A percentile compares a stretch with the other conserved stretches of the same genome.
phyloP scores from a whole-genome alignment of 2,888 invertebrate species.

The Esperia sulphurella region DNA sequence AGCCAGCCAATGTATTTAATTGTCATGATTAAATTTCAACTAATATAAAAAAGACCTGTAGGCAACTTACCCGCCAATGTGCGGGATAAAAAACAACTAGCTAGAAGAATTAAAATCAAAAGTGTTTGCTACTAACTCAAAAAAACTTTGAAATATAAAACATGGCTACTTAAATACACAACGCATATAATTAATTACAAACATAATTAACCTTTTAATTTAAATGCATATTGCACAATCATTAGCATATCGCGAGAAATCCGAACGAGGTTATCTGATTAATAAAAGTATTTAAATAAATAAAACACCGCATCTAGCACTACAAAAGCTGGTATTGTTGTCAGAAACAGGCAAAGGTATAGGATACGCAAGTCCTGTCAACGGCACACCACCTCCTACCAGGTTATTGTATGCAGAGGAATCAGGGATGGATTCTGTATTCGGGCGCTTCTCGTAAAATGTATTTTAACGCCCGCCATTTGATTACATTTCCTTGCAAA shows the following conservation, averaged over 20 bases:
- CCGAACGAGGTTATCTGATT: neutral
- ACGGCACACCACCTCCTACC: constrained; percentile 7
- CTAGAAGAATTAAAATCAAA: too few relatives aligned
- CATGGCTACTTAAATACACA: neutral
- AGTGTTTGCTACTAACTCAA: too few relatives aligned
- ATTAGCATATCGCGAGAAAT: neutral
- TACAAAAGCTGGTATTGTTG: neutral
- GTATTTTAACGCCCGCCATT: neutral
- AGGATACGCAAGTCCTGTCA: constrained; percentile 12
- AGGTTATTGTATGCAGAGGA: constrained; percentile 12
- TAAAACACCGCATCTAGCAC: neutral
- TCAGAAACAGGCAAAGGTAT: neutral
- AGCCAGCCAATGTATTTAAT: too few relatives aligned
- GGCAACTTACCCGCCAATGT: too few relatives aligned
- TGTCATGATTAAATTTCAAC: too few relatives aligned
- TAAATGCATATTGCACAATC: neutral
- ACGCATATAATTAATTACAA: neutral
- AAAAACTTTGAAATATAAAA: too few relatives aligned
- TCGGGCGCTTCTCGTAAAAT: neutral
- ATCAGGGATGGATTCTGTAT: neutral
- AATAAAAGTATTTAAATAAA: neutral
- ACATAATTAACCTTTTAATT: neutral
- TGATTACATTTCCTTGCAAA: neutral
- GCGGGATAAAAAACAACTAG: too few relatives aligned
- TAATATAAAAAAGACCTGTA: too few relatives aligned